Base-by-base conservation (phyloP, 2,797 vertebrate species). In the Myotis planiceps region DNA sequence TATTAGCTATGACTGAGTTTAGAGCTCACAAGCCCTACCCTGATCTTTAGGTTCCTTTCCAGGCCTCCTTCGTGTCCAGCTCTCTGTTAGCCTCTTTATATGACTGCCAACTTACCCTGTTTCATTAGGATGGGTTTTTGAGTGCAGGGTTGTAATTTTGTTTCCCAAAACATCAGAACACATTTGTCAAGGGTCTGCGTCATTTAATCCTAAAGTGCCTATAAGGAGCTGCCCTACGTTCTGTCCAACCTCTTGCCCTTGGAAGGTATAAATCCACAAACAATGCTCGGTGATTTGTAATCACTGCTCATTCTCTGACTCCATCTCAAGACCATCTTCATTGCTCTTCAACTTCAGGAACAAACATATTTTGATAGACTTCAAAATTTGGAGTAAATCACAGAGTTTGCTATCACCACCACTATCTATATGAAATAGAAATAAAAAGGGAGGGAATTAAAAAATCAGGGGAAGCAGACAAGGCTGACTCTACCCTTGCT, bases 241-340 rank as follows among this genome's bases (percentile, higher is more conserved):
- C 16, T 58, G 5, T 5, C 39, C 18, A 15, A 8, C 10, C 13
- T n/a, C 29, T 63, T 37, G 6, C 29, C 34, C 51, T 13, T 0
- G 4, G 42, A 58, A 85, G 18, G 32, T 39, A n/a, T 34, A 47
- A 42, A 25, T 68, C 15, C 66, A 39, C 51, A 39, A 91, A 94
- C 75, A 94, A 58, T 80, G 49, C 86, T 32, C 10, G 0, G 14
- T 91, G 93, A 94, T 95, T 93, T 81, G 53, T 32, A 85, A 95
- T 94, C 74, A 94, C 55, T 2, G 18, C 65, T 71, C 66, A 34
- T 60, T 88, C 92, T 60, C 55, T 42, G 58, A 32, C 16, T 49
- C 32, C 60, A 42, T 37, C 45, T 85, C 66, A 51, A 27, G 3
- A 0, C 71, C 68, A 60, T 86, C 74, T 60, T 78, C 55, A 45